Base-by-base conservation (phyloP, 2,888 invertebrate genomes). In the Chloroclystis v-ata region DNA sequence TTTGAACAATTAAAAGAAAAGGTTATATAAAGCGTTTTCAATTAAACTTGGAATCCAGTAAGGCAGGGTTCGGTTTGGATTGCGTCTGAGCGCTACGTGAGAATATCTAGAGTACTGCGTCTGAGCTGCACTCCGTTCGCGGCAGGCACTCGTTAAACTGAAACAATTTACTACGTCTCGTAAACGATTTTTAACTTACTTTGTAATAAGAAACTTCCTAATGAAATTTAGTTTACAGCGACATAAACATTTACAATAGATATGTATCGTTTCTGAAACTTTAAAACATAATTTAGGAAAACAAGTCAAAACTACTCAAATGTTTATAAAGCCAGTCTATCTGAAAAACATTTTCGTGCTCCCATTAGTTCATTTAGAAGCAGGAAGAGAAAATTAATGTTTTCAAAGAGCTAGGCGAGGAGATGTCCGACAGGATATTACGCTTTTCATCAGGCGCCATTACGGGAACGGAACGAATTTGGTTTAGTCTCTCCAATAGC, bases 31-130 rank as follows among this genome's bases (percentile, higher is more conserved):
- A 80, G 72, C 74, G 77, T 83, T 83, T 83, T 77, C 83, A 85
- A 85, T 85, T 85, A 84, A 80, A 76, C 66, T 68, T 69, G 78
- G 81, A 81, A 84, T 83, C 73, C 72, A 63, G 65, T 59, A 68
- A 69, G 68, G 69, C 66, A 69, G 67, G 62, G 66, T 61, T 63
- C 60, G 64, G 68, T 68, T 69, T 61, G 71, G 67, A 73, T 63
- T 72, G 69, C 68, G 67, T 69, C 70, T 65, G 58, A 66, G 58
- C 55, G 63, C 59, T 65, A 74, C 78, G 76, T 72, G 72, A 59
- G 64, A 67, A 72, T 78, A 80, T 82, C 79, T 72, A 60, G 67
- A 61, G 67, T 67, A 67, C 72, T 70, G 69, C 70, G 65, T 29
- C 67, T 66, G 58, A 67, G 73, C 68, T 73, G 70, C 70, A 72